phyloP scores from a whole-genome alignment of 2,888 invertebrate genomes.

The Hypomecis punctinalis region DNA sequence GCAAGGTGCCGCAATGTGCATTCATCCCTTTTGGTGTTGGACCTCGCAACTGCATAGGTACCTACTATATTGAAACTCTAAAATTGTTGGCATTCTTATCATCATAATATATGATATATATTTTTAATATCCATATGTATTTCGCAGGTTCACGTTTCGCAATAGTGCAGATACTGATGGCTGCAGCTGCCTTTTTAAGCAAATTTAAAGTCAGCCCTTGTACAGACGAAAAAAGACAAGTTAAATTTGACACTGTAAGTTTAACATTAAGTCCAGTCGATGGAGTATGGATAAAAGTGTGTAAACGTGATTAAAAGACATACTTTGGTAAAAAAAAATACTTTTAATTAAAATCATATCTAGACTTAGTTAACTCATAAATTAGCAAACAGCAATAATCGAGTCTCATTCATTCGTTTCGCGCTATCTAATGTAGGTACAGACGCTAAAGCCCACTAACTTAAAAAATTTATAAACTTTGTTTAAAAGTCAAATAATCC shows the following conservation, averaged over 20 bases:
- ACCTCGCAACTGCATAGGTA: not conserved
- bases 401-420: not conserved
- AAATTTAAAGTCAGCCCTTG: constrained; percentile 41
- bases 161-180: constrained; percentile 48
- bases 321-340: too few species aligned
- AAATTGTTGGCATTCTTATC: not conserved
- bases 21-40: not conserved
- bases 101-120: not conserved
- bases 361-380: too few species aligned
- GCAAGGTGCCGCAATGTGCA: not conserved
- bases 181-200: constrained; percentile 49
- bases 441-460: too few species aligned
- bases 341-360: too few species aligned
- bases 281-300: constrained; percentile 34
- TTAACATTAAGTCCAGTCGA: constrained; percentile 24
- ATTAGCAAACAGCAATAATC: not conserved
- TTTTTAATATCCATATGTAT: too few species aligned
- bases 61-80: not conserved
- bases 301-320: constrained; percentile 14
- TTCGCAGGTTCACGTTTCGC: constrained; percentile 54
- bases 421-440: not conserved
- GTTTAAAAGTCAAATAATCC: too few species aligned
- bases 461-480: too few species aligned
- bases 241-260: constrained; percentile 25
- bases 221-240: constrained; percentile 12